These are phyloP conservation scores for Rhyzopertha dominica DNA, from an alignment of 1,140 invertebrate genomes.

Conservation along the genomic window DNA sequence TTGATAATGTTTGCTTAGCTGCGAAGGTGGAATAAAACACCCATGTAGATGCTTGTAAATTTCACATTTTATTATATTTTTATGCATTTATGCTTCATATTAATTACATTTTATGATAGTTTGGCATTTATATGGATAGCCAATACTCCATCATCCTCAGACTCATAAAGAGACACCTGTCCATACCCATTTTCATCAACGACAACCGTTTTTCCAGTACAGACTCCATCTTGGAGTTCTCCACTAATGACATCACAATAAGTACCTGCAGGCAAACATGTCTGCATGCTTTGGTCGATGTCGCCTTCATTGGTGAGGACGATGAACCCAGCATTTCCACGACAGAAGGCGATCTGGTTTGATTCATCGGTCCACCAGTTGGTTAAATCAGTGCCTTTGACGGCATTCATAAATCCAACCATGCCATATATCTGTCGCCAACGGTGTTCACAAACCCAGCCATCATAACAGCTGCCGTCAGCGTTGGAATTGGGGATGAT, in stretches of 20 bases:
- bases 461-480: conserved; percentile 63
- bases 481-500: conserved; percentile 58
- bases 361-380: conserved; percentile 71
- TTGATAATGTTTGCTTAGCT: no score
- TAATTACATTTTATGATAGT: conserved; percentile 3
- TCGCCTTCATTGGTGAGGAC: conserved; percentile 65
- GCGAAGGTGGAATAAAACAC: no score
- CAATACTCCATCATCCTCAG: conserved; percentile 66
- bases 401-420: conserved; percentile 67
- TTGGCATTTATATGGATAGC: conserved; percentile 60
- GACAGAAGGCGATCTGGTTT: conserved; percentile 71
- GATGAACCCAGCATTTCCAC: conserved; percentile 63
- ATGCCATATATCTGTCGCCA: conserved; percentile 78
- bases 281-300: conserved; percentile 55
- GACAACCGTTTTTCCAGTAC: conserved; percentile 62
- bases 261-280: conserved; percentile 65
- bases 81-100: no score
- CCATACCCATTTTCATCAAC: conserved; percentile 61
- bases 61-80: no score
- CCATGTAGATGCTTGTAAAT: no score
- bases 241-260: conserved; percentile 88
- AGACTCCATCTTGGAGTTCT: conserved; percentile 51
- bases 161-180: conserved; percentile 53
- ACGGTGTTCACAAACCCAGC: conserved; percentile 88
- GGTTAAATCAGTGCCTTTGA: conserved; percentile 48